Conservation (phyloP, 2,113 vertebrate species). For the Laticauda laticaudata region DNA sequence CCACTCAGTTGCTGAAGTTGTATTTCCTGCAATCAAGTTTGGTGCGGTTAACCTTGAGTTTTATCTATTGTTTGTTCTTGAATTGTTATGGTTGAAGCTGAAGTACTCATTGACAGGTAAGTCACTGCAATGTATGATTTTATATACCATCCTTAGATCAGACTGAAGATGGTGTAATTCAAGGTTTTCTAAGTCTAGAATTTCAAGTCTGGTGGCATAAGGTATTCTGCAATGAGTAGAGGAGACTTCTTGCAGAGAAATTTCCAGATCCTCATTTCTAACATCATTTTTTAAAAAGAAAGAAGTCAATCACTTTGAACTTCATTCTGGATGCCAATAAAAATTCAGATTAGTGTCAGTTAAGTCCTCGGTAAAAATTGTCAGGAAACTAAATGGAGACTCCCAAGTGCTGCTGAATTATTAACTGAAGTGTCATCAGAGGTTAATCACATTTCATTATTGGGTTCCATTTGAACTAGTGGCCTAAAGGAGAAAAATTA, state of each 20-base stretch:
- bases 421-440: background rate
- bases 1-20: no score
- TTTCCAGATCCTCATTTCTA: background rate
- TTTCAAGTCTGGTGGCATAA: no score
- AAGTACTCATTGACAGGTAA: no score
- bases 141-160: no score
- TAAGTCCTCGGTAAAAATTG: fast-evolving
- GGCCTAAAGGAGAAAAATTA: background rate
- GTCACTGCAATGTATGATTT: no score
- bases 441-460: constrained; percentile 12
- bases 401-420: fast-evolving
- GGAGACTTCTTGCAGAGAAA: background rate
- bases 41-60: no score
- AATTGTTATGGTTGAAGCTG: no score
- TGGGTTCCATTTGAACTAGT: fast-evolving
- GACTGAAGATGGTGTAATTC: no score
- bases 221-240: no score
- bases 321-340: fast-evolving
- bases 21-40: no score
- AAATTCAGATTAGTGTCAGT: fast-evolving
- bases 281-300: fast-evolving
- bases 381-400: background rate
- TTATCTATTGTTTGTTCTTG: no score
- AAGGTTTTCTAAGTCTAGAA: no score
- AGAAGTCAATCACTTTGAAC: fast-evolving